A percentile compares a stretch with the other conserved stretches of the same genome.
These are phyloP conservation scores for Rhineura floridana DNA, from an alignment of 2,113 vertebrate species.

Conservation along the genomic window DNA sequence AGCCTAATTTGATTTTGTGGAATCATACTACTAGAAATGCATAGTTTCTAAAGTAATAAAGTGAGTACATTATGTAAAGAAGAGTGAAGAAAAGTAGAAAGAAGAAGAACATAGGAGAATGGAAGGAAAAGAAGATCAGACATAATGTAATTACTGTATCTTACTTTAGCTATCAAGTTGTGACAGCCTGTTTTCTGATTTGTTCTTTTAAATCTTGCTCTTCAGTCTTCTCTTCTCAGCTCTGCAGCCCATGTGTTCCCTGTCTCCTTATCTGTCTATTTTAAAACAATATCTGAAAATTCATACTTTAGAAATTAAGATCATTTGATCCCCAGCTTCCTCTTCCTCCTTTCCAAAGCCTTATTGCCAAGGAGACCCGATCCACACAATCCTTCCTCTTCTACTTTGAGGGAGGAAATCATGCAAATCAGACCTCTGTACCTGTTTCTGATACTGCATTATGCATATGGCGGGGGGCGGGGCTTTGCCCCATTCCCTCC, in stretches of 20 bases:
- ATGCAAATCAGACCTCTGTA: neutral
- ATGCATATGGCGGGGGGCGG: too few species aligned
- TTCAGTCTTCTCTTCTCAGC: neutral
- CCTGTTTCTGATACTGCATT: too few species aligned
- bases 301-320: too few species aligned
- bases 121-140: neutral
- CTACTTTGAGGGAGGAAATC: neutral
- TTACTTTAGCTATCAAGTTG: neutral
- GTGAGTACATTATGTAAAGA: neutral
- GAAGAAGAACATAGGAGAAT: neutral
- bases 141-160: neutral
- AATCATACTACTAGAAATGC: constrained; percentile 41
- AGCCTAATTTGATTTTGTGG: constrained; percentile 45
- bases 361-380: neutral
- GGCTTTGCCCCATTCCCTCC: too few species aligned
- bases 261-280: neutral
- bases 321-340: too few species aligned
- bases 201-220: neutral
- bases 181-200: neutral
- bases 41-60: constrained; percentile 7
- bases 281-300: too few species aligned
- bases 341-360: too few species aligned
- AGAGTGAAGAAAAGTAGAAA: neutral
- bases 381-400: neutral
- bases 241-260: too few species aligned